These are phyloP conservation scores for Lordiphosa mommai DNA, from an alignment of 1,140 invertebrate species.

Conservation along the genomic window DNA sequence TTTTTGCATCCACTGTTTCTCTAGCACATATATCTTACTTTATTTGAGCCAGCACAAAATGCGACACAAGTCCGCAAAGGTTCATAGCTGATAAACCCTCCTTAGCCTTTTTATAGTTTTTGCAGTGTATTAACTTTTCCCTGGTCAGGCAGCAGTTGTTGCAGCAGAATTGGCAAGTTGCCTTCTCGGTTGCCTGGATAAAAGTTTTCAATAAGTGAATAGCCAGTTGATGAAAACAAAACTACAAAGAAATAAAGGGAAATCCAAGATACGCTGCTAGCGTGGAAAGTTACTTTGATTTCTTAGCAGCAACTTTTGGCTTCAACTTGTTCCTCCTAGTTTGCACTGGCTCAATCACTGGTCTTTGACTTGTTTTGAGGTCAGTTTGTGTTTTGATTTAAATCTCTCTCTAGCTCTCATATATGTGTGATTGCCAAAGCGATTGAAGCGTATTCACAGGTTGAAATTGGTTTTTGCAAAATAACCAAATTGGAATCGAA, in stretches of 20 bases:
- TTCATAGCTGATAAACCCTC: not conserved
- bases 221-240: conserved; percentile 62
- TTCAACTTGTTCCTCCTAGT: conserved; percentile 50
- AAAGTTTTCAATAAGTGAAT: conserved; percentile 69
- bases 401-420: conserved; percentile 7
- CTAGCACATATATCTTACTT: too few species aligned
- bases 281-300: conserved; percentile 68
- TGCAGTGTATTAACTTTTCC: conserved; percentile 38
- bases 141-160: conserved; percentile 27
- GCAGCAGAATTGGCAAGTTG: conserved; percentile 31
- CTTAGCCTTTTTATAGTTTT: not conserved
- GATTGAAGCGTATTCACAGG: not conserved
- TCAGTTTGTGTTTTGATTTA: conserved; percentile 33
- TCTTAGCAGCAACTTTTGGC: conserved; percentile 66
- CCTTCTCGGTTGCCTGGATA: conserved; percentile 2
- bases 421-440: not conserved
- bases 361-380: conserved; percentile 35
- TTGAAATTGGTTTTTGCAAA: not conserved
- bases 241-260: not conserved
- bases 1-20: too few species aligned
- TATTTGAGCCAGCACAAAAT: too few species aligned
- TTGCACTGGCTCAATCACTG: conserved; percentile 45
- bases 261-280: not conserved
- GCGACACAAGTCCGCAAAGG: too few species aligned
- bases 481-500: not conserved